Evolutionary conservation across 2,797 vertebrate species (phyloP).

Genomic region (Pygocentrus nattereri): DNA sequence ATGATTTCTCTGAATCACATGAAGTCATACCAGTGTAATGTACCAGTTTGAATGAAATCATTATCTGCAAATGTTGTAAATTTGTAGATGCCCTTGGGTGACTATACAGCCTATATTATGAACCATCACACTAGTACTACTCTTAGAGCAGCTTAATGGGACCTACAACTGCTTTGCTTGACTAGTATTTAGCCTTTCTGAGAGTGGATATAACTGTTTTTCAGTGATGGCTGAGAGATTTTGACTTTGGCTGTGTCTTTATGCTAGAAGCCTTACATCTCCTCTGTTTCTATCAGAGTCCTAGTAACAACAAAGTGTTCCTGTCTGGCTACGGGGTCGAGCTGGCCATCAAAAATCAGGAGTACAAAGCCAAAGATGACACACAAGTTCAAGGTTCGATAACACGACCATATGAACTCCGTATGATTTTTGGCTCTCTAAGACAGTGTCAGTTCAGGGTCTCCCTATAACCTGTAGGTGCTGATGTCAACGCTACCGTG

Average conservation of each 20-base stretch:
- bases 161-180: too few relatives aligned
- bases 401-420: background rate
- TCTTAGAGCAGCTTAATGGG: too few relatives aligned
- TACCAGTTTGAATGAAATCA: too few relatives aligned
- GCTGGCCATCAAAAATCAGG: constrained; percentile 97
- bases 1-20: background rate
- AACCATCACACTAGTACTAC: too few relatives aligned
- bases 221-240: too few relatives aligned
- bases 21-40: background rate
- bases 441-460: constrained; percentile 33
- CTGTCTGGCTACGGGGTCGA: constrained; percentile 98
- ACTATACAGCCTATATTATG: too few relatives aligned
- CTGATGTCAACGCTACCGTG: constrained; percentile 90
- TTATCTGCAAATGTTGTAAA: too few relatives aligned
- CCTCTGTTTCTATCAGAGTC: constrained; percentile 78
- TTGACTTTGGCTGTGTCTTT: background rate
- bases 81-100: too few relatives aligned
- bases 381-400: constrained; percentile 96
- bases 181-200: too few relatives aligned
- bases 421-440: background rate
- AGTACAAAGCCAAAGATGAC: constrained; percentile 99
- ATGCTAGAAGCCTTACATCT: too few relatives aligned
- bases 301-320: constrained; percentile 84
- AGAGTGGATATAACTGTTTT: too few relatives aligned
- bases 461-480: constrained; percentile 76